phyloP scores from a whole-genome alignment of 2,888 invertebrate genomes.

The Chrysotoxum bicinctum region DNA sequence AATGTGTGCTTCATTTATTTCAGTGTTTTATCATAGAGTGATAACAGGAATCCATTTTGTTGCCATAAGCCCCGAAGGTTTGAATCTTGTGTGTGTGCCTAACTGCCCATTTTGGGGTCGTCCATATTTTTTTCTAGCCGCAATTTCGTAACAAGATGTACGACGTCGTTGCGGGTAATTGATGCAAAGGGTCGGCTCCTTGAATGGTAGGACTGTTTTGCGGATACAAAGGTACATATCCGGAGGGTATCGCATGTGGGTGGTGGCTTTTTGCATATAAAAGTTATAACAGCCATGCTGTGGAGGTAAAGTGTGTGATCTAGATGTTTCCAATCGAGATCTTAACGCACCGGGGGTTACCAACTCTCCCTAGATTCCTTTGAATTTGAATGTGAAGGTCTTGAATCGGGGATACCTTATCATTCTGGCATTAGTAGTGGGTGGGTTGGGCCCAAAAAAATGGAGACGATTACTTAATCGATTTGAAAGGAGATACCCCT shows the following conservation, averaged over 20 bases:
- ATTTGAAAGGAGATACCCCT: constrained; percentile 5
- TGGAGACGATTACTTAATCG: constrained; percentile 57
- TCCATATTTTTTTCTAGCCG: neutral
- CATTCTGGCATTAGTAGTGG: neutral
- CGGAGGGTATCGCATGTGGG: constrained; percentile 4
- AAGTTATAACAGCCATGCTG: constrained; percentile 16
- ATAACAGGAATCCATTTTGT: constrained; percentile 71
- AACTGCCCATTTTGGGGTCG: constrained; percentile 64
- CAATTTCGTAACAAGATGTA: constrained; percentile 58
- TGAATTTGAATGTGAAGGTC: constrained; percentile 23
- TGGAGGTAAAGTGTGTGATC: constrained; percentile 35
- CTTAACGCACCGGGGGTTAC: constrained; percentile 49
- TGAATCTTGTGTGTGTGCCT: constrained; percentile 27
- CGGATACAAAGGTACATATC: constrained; percentile 6
- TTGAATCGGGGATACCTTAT: neutral
- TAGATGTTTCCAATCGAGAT: constrained; percentile 38
- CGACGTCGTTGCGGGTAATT: constrained; percentile 71
- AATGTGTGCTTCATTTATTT: constrained; percentile 59
- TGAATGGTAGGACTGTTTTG: constrained; percentile 25
- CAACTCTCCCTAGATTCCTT: constrained; percentile 56
- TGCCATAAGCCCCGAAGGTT: constrained; percentile 61
- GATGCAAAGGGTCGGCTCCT: constrained; percentile 61
- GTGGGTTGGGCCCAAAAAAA: constrained; percentile 8
- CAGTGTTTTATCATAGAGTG: constrained; percentile 68
- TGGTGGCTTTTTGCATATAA: constrained; percentile 52